Conservation (phyloP, 1,140 invertebrate genomes). For the Aporrectodea caliginosa region DNA sequence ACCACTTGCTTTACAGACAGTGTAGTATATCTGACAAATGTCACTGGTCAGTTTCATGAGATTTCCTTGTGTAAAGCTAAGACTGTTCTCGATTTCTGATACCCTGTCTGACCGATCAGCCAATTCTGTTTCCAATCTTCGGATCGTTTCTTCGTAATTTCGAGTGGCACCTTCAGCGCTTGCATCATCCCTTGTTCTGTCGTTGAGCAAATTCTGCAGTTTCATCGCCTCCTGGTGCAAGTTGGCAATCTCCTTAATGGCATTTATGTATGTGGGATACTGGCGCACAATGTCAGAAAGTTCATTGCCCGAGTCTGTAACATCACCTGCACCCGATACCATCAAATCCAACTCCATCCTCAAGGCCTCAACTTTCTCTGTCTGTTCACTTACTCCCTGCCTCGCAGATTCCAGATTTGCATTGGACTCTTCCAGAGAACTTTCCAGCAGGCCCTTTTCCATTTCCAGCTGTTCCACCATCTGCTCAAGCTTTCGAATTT, state of each 20-base stretch:
- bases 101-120: conserved; percentile 70
- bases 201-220: neutral
- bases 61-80: conserved; percentile 70
- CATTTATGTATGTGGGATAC: conserved; percentile 13
- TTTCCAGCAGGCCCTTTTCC: conserved; percentile 47
- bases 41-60: conserved; percentile 79
- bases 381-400: conserved; percentile 70
- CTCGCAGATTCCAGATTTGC: conserved; percentile 72
- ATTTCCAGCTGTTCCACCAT: conserved; percentile 71
- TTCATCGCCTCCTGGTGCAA: conserved; percentile 51
- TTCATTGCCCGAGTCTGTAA: conserved; percentile 1
- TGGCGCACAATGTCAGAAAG: conserved; percentile 1
- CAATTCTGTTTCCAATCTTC: conserved; percentile 73
- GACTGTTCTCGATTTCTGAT: conserved; percentile 67
- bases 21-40: conserved; percentile 69
- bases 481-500: conserved; percentile 89
- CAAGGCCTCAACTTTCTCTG: conserved; percentile 66
- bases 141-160: conserved; percentile 69
- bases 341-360: conserved; percentile 66
- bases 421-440: conserved; percentile 54
- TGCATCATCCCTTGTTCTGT: neutral
- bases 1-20: conserved; percentile 71
- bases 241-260: conserved; percentile 62
- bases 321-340: too few species aligned
- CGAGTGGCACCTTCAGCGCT: conserved; percentile 58